Percentiles rank a stretch among this genome's conserved stretches.
These are phyloP conservation scores for Eurytoma adleriae DNA, from an alignment of 2,888 invertebrate genomes.

Conservation along the genomic window DNA sequence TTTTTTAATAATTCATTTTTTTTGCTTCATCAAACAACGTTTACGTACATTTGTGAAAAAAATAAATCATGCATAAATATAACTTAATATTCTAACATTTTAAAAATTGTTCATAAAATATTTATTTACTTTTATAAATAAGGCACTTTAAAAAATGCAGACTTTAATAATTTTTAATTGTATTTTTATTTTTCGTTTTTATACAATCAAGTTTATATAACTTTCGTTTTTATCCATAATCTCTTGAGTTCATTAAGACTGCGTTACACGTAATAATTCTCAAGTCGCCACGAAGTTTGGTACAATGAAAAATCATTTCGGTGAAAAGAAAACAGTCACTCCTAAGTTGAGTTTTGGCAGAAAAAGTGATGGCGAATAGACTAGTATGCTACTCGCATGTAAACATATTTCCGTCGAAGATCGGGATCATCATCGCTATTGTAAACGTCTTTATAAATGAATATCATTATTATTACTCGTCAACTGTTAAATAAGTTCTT, in stretches of 20 bases:
- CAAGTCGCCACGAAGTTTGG: conserved; percentile 43
- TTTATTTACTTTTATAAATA: not conserved
- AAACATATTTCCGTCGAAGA: conserved; percentile 39
- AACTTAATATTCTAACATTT: not conserved
- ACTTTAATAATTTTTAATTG: conserved; percentile 11
- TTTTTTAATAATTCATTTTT: too few relatives aligned
- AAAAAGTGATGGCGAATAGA: conserved; percentile 46
- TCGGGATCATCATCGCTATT: conserved; percentile 32
- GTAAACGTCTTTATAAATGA: conserved; percentile 43
- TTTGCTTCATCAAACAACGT: too few relatives aligned
- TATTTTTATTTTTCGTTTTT: conserved; percentile 50
- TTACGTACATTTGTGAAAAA: too few relatives aligned
- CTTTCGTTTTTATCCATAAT: conserved; percentile 46
- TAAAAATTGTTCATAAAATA: not conserved
- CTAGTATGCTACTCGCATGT: conserved; percentile 48
- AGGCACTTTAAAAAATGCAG: not conserved
- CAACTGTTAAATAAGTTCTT: conserved; percentile 6
- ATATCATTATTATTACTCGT: conserved; percentile 29
- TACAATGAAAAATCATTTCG: conserved; percentile 38
- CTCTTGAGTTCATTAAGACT: conserved; percentile 39
- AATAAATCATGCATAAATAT: too few relatives aligned
- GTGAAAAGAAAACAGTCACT: conserved; percentile 35
- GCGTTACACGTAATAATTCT: conserved; percentile 28
- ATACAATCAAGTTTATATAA: conserved; percentile 52
- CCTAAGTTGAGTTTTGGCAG: conserved; percentile 47